phyloP scores from a whole-genome alignment of 1,140 invertebrate genomes.

The Euwallacea similis region DNA sequence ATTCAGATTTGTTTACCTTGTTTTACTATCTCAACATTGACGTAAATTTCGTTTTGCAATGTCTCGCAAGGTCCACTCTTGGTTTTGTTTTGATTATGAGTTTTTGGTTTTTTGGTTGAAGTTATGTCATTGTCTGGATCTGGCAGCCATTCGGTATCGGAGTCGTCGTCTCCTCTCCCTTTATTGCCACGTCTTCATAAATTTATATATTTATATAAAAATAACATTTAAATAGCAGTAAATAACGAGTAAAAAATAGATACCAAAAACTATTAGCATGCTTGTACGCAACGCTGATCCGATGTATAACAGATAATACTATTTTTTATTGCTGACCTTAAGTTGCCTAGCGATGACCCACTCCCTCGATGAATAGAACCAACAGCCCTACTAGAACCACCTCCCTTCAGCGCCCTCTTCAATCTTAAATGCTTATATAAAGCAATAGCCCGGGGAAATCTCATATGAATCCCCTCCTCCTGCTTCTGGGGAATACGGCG shows the following conservation, averaged over 20 bases:
- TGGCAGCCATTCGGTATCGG: constrained; percentile 17
- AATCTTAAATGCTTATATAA: constrained; percentile 1
- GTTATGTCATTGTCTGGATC: constrained; percentile 26
- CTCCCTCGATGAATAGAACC: constrained; percentile 31
- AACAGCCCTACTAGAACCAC: constrained; percentile 38
- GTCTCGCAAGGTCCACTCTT: constrained; percentile 58
- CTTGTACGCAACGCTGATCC: too few relatives aligned
- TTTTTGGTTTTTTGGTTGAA: constrained; percentile 42
- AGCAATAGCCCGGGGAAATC: too few relatives aligned
- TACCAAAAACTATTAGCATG: background rate
- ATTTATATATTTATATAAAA: too few relatives aligned
- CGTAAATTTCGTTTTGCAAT: constrained; percentile 64
- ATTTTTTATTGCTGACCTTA: too few relatives aligned
- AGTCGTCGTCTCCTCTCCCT: constrained; percentile 40
- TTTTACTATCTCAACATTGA: constrained; percentile 68
- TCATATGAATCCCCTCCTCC: too few relatives aligned
- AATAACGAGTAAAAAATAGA: too few relatives aligned
- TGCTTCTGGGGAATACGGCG: too few relatives aligned
- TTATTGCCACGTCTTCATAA: constrained; percentile 42
- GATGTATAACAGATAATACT: too few relatives aligned
- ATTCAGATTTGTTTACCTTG: constrained; percentile 50
- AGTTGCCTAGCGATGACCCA: background rate
- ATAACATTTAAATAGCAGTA: too few relatives aligned
- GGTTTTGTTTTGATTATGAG: constrained; percentile 52
- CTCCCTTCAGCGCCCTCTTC: constrained; percentile 49